These are phyloP conservation scores for Gavia stellata DNA, from an alignment of 2,113 vertebrate species.

Conservation along the genomic window DNA sequence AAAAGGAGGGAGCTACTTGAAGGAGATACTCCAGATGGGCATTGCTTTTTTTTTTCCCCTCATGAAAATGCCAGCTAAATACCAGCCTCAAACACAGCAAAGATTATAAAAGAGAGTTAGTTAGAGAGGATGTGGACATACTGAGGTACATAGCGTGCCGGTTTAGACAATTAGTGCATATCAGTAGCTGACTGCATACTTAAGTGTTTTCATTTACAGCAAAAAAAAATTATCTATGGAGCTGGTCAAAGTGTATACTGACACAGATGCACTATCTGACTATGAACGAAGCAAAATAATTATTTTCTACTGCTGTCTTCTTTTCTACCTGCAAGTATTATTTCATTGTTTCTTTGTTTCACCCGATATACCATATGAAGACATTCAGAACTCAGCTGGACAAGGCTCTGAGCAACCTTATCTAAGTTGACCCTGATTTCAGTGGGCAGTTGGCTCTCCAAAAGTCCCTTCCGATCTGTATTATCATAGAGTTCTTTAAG, in stretches of 20 bases:
- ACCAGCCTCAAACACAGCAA: neutral
- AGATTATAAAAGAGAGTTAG: neutral
- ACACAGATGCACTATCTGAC: neutral
- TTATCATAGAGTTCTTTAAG: neutral
- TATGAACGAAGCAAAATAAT: neutral
- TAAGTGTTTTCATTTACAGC: neutral
- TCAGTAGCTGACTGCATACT: neutral
- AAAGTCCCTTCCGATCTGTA: neutral
- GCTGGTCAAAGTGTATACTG: neutral
- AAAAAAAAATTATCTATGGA: neutral
- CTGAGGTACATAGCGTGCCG: rapidly evolving
- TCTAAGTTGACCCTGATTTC: neutral
- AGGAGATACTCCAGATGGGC: neutral
- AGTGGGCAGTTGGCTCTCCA: neutral
- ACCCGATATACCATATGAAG: neutral
- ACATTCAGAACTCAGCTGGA: neutral
- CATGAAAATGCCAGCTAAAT: neutral
- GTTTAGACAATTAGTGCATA: neutral
- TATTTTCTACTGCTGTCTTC: neutral
- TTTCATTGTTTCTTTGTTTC: neutral
- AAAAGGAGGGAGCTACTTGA: neutral
- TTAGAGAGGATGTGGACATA: neutral
- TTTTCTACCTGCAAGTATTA: neutral
- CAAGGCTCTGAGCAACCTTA: neutral
- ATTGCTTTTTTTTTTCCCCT: neutral